Percentiles rank a stretch among this genome's conserved stretches.
Evolutionary conservation across 2,888 invertebrate species (phyloP).

Genomic region (Thymelicus lineola): DNA sequence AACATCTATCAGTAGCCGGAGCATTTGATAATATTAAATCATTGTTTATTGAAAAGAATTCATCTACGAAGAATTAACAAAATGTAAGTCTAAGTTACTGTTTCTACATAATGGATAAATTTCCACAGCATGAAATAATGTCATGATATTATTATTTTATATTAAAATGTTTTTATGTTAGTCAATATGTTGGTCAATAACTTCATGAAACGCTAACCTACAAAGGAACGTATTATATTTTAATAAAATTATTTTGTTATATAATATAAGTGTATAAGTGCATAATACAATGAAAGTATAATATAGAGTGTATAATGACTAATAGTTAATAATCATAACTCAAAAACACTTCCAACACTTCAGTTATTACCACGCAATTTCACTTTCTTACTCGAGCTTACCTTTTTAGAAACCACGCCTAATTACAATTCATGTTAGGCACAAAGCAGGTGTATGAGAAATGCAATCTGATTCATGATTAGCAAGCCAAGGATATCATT

Average conservation of each 20-base stretch:
- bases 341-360: neutral
- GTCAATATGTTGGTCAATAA: too few relatives aligned
- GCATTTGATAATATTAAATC: neutral
- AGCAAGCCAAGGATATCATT: slow-evolving; percentile 46
- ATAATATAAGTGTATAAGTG: too few relatives aligned
- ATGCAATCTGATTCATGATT: slow-evolving; percentile 48
- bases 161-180: neutral
- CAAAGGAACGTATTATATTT: too few relatives aligned
- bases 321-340: too few relatives aligned
- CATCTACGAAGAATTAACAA: neutral
- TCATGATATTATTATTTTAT: neutral
- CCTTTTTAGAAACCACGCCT: slow-evolving; percentile 37
- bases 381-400: slow-evolving; percentile 29
- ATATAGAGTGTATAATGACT: too few relatives aligned
- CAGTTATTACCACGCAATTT: slow-evolving; percentile 16
- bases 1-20: neutral
- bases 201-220: too few relatives aligned
- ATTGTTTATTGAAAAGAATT: neutral
- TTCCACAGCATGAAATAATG: too few relatives aligned
- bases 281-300: too few relatives aligned
- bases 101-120: too few relatives aligned
- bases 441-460: slow-evolving; percentile 48
- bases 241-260: too few relatives aligned
- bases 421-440: slow-evolving; percentile 39
- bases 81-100: neutral